These are phyloP conservation scores for Neopipo cinnamomea DNA, from an alignment of 2,113 vertebrate genomes.

Conservation along the genomic window DNA sequence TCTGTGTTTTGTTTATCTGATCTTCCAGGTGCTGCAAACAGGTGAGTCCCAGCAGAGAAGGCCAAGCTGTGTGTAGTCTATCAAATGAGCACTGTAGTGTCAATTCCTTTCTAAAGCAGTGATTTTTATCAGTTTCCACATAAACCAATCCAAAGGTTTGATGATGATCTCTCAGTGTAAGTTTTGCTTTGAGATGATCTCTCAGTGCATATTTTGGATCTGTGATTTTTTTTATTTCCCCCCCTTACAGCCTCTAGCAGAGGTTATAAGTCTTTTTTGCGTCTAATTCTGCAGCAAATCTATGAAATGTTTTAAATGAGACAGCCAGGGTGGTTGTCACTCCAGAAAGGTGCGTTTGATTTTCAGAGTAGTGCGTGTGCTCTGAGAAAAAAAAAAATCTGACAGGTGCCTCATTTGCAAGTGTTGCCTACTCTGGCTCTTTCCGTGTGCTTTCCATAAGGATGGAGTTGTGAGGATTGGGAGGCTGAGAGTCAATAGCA, in stretches of 20 bases:
- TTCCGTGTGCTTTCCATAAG: conserved; percentile 35
- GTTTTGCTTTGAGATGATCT: background rate
- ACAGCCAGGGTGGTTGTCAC: background rate
- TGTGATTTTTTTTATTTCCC: background rate
- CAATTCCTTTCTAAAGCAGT: background rate
- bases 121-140: background rate
- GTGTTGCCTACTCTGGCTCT: background rate
- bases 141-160: background rate
- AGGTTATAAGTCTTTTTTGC: background rate
- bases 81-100: background rate
- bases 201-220: background rate
- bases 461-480: background rate
- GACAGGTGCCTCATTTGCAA: conserved; percentile 46
- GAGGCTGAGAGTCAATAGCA: conserved; percentile 39
- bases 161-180: background rate
- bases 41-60: background rate
- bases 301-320: background rate
- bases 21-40: background rate
- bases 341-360: background rate
- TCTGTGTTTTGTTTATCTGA: background rate
- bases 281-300: background rate
- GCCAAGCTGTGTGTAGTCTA: background rate
- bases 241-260: background rate
- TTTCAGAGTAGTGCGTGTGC: background rate
- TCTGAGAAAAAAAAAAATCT: background rate